Evolutionary conservation across 2,888 invertebrate genomes (phyloP).

Genomic region (Pomacea canaliculata): DNA sequence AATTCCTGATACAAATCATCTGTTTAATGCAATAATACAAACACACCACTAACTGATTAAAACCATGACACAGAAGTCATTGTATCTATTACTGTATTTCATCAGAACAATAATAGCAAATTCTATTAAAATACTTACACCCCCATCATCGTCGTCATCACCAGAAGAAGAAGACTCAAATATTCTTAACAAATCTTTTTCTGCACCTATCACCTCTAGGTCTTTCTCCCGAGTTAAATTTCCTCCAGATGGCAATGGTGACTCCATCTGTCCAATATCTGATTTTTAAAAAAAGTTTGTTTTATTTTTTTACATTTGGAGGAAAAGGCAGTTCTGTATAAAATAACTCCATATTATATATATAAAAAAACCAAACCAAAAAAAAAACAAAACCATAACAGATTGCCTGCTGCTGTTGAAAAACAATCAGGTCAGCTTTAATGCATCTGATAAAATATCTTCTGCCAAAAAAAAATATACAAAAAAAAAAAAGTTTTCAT

Average conservation of each 20-base stretch:
- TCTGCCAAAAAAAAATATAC: not conserved
- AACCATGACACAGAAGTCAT: no score
- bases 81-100: no score
- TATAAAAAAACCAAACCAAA: not conserved
- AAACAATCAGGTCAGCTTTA: not conserved
- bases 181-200: conserved; percentile 89
- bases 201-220: conserved; percentile 80
- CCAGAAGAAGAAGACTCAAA: conserved; percentile 76
- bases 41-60: no score
- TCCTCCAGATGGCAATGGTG: conserved; percentile 55
- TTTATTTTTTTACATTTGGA: not conserved
- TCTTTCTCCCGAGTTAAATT: conserved; percentile 77
- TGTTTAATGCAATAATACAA: no score
- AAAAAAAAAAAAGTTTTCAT: not conserved
- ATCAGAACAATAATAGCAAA: not conserved
- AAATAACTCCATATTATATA: not conserved
- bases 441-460: not conserved
- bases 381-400: not conserved
- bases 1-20: no score
- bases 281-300: not conserved
- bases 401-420: no score
- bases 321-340: no score
- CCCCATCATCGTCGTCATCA: conserved; percentile 87
- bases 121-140: conserved; percentile 74
- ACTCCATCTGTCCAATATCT: conserved; percentile 53